Percentiles rank a stretch among this genome's conserved stretches.
Conservation (phyloP, 2,888 invertebrate species). For the Drosophila multiciliata region DNA sequence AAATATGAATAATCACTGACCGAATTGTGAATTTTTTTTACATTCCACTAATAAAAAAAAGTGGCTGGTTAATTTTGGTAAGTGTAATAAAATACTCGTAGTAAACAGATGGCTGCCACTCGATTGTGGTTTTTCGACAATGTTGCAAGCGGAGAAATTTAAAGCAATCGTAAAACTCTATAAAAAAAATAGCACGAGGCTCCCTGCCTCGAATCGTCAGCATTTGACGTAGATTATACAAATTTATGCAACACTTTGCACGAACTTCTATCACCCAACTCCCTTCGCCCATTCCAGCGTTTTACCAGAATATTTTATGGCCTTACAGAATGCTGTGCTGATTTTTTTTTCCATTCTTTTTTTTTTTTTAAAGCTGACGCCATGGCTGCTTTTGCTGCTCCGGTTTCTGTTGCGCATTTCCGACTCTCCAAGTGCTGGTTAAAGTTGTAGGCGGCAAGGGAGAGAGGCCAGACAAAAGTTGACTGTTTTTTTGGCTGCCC, state of each 20-base stretch:
- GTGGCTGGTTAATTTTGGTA: neutral
- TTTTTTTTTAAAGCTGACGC: slow-evolving; percentile 43
- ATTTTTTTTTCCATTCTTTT: slow-evolving; percentile 9
- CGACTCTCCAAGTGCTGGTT: slow-evolving; percentile 42
- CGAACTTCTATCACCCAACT: slow-evolving; percentile 4
- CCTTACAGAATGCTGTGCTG: slow-evolving; percentile 38
- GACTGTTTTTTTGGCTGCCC: slow-evolving; percentile 31
- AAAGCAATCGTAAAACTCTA: slow-evolving; percentile 71
- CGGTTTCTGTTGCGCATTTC: slow-evolving; percentile 61
- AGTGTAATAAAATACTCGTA: neutral
- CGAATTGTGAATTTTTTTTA: neutral
- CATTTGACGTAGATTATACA: slow-evolving; percentile 70
- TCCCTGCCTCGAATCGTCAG: slow-evolving; percentile 37
- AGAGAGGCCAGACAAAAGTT: slow-evolving; percentile 2
- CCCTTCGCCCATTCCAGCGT: neutral
- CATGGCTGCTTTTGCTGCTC: slow-evolving; percentile 18
- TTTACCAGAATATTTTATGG: slow-evolving; percentile 54
- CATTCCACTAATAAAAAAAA: neutral
- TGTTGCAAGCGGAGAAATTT: slow-evolving; percentile 51
- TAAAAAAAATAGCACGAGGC: slow-evolving; percentile 43
- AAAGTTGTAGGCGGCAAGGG: slow-evolving; percentile 1
- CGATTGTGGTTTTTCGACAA: slow-evolving; percentile 5
- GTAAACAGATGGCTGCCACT: slow-evolving; percentile 2
- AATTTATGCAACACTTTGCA: slow-evolving; percentile 75
- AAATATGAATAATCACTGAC: neutral